Base-by-base conservation (phyloP, 2,113 vertebrate genomes). In the Salvelinus namaycush region DNA sequence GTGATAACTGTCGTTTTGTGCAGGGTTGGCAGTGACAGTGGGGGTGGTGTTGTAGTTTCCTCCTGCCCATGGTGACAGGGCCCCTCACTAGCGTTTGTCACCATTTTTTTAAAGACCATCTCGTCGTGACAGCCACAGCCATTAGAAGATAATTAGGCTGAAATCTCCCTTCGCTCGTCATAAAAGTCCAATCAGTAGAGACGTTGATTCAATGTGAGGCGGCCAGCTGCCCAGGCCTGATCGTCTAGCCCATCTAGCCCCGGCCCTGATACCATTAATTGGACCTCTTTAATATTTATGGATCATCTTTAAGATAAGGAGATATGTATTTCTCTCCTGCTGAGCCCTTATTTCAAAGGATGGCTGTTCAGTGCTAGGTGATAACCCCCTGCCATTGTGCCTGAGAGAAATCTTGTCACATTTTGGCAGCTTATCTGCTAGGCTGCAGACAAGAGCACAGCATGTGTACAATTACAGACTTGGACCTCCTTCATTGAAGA, bases 211-310 rank as follows among this genome's bases (percentile, higher is more conserved):
- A 29, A 22, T 12, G 27, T 27, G 65, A 70, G 75, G 66, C 24
- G 29, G 69, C 68, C 78, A 76, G 69, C 74, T 66, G 29, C 49
- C 78, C 31, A 24, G 26, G 44, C 16, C 39, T 27, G 68, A 74
- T 70, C 60, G 48, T 44, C 54, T 54, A 27, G 12, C 24, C 29
- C 27, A 44, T 44, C 39, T 44, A 44, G 39, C 9, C 39, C 9
- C 39, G 9, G 39, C 39, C 49, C 54, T 26, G 54, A 66, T 69
- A 75, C 67, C 49, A 59, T 65, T 74, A 75, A 75, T 67, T 68
- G 70, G 8, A 18, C 24, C 26, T 11, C 27, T 79, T 75, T 66
- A 80, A 73, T 73, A 80, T 76, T 72, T 68, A 80, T 76, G 29
- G 69, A 48, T 27, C 26, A 16, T 34, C 39, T 64, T 66, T 66